Evolutionary conservation across 53 echinoderm and acorn worm species (phyloP), one percentile per base, ranked within the genome.

Genomic region (Luidia sarsii): DNA sequence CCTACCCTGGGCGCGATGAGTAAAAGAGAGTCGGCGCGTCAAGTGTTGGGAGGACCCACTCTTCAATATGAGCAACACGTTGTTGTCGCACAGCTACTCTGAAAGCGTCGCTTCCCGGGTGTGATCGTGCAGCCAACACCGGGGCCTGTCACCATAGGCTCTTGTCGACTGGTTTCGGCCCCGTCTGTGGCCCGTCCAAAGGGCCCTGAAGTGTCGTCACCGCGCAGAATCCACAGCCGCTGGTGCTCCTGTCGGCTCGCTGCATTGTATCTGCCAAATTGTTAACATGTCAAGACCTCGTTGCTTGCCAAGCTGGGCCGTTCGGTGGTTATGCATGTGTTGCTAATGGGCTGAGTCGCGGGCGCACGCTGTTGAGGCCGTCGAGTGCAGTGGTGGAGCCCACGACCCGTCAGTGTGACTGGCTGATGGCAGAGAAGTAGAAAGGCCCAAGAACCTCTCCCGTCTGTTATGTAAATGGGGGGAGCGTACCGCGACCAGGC

Each of bases 51-150:
- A n/a, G n/a, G n/a, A n/a, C n/a, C n/a, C 54, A 37, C 24, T 53
- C 5, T 57, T 38, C 74, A 7, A 36, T 39, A 77, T 61, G 77
- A 59, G 77, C 77, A 77, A 77, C 77, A 77, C 77, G 77, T 77
- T 60, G 77, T 77, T 46, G 33, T 5, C 20, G 13, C 46, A 8
- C n/a, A n/a, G n/a, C n/a, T n/a, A n/a, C n/a, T n/a, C n/a, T n/a
- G n/a, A n/a, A n/a, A n/a, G n/a, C n/a, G 24, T 30, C 38, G 54
- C 10, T 33, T 67, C 7, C 61, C 33, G 46, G 20, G 15, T 77
- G 46, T n/a, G n/a, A n/a, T n/a, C n/a, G 33, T 50, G 51, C 45
- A 60, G 55, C 22, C 13, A 31, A 13, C 33, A 21, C 32, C 19
- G 30, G 60, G 32, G 32, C 32, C n/a, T 22, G 15, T 46, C 34